Evolutionary conservation across 2,113 vertebrate genomes (phyloP).

Genomic region (Picathartes gymnocephalus): DNA sequence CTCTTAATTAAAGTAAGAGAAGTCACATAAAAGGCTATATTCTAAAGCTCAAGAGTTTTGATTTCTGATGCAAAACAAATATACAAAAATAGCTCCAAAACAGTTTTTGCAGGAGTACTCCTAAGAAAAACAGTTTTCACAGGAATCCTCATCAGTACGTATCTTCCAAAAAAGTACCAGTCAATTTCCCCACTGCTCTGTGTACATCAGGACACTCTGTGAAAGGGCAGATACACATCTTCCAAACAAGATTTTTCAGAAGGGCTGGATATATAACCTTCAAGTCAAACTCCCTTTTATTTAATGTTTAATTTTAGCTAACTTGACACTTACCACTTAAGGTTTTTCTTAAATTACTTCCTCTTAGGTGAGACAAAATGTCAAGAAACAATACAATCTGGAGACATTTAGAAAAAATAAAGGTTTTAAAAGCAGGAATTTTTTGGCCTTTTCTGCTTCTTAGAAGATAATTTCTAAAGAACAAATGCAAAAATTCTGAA

Average conservation of each 20-base stretch:
- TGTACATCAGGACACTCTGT: background rate
- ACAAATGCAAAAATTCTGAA: background rate
- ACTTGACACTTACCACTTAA: background rate
- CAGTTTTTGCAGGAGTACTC: background rate
- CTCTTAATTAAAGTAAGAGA: background rate
- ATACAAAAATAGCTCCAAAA: background rate
- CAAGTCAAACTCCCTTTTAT: background rate
- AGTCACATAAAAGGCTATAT: background rate
- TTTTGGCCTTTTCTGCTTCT: background rate
- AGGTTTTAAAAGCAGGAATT: background rate
- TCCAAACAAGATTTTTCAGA: background rate
- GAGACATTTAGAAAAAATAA: background rate
- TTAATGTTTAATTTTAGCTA: background rate
- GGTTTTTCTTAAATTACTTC: background rate
- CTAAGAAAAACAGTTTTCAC: background rate
- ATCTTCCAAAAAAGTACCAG: background rate
- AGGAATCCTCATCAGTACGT: background rate
- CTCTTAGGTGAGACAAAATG: background rate
- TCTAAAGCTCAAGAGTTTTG: background rate
- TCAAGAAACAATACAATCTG: background rate
- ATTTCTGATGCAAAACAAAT: background rate
- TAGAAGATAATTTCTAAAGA: background rate
- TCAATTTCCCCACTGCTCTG: background rate
- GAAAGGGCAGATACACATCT: background rate
- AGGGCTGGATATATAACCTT: background rate